Base-by-base conservation (phyloP, 2,113 vertebrate genomes). In the Scomber colias region DNA sequence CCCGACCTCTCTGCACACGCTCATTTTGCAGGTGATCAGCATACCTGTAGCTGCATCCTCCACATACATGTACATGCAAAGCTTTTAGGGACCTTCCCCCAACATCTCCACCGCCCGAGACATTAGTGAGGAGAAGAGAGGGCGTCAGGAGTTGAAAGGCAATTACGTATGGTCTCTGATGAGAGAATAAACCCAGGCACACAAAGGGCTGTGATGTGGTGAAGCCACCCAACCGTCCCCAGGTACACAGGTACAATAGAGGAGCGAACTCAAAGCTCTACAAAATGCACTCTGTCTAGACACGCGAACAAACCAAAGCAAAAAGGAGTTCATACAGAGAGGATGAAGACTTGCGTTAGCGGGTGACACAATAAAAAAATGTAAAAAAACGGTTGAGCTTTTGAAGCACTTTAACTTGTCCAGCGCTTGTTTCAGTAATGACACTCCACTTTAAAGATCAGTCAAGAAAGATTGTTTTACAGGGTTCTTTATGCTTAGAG, bases 131-230 rank as follows among this genome's bases (percentile, higher is more conserved):
- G 40, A 75, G 24, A 65, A 64, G 81, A 71, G 65, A 86, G 73
- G 86, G 46, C 55, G 55, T 75, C 48, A 40, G 82, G 27, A 77
- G 83, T 84, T 90, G 75, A 91, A 89, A 89, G 83, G 70, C 79
- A 82, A 77, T 86, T 85, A 71, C 83, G 84, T 87, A 75, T 84
- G 65, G 64, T 82, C 81, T 89, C 65, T 71, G 81, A 85, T 85
- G 83, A 87, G 80, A 87, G 84, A 88, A 79, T 72, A 84, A 89
- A 89, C 83, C 80, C 6, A 63, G 53, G 64, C 81, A 90, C 81
- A 89, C 85, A 89, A 87, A 91, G 71, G 63, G 49, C 69, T 89
- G 84, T 93, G 91, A 92, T 92, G 92, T 93, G 91, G 91, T 84
- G 74, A 81, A 73, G 87, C 65, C 68, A 81, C 55, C 73, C 79